Conservation (phyloP, 2,797 vertebrate genomes). For the Clarias platycephalus region DNA sequence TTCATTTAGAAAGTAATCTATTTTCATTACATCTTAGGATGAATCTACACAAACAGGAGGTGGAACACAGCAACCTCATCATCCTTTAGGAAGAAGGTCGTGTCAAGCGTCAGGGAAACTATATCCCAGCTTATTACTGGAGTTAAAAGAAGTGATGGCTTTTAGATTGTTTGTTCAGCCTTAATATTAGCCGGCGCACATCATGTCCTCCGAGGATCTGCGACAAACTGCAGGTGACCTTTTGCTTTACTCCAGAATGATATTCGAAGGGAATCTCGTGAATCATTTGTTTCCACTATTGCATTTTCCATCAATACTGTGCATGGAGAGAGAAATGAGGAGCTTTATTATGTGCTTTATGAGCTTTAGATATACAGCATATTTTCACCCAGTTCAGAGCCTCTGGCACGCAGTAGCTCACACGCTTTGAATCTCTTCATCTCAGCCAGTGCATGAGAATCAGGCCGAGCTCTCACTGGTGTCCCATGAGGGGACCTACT, state of each 20-base stretch:
- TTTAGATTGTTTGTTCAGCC: conserved; percentile 24
- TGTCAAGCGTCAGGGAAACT: conserved; percentile 38
- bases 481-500: conserved; percentile 34
- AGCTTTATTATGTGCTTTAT: conserved; percentile 13
- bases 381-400: conserved; percentile 40
- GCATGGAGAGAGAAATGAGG: not conserved
- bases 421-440: conserved; percentile 37
- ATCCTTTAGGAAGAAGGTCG: conserved; percentile 29
- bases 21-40: conserved; percentile 53
- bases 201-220: conserved; percentile 5
- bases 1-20: conserved; percentile 45
- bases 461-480: conserved; percentile 33
- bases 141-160: conserved; percentile 31
- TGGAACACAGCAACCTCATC: conserved; percentile 17
- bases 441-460: conserved; percentile 44
- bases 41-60: conserved; percentile 45
- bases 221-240: conserved; percentile 26
- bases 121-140: conserved; percentile 23
- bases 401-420: conserved; percentile 28
- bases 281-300: conserved; percentile 2
- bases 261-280: not conserved
- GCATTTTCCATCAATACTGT: not conserved
- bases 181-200: conserved; percentile 14
- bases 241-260: conserved; percentile 12
- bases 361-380: conserved; percentile 17